phyloP scores from a whole-genome alignment of 2,888 invertebrate genomes.

The Metacarcinus magister region DNA sequence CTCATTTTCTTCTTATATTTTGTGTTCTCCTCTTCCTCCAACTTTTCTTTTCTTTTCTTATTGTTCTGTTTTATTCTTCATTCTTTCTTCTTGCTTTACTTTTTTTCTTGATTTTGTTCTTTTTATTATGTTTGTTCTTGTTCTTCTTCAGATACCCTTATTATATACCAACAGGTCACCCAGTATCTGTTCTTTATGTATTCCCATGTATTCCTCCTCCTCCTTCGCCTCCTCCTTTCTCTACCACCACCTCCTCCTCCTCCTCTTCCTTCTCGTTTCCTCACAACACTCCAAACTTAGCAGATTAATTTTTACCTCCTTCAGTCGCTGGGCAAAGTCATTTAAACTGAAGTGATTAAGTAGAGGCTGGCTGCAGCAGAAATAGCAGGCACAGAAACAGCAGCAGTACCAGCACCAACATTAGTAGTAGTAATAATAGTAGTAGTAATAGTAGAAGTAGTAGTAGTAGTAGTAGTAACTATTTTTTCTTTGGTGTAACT shows the following conservation, averaged over 20 bases:
- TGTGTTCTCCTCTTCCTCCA: not conserved
- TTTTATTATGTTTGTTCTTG: no score
- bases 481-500: no score
- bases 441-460: not conserved
- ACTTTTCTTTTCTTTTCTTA: not conserved
- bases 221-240: not conserved
- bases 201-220: not conserved
- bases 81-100: no score
- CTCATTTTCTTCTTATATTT: not conserved
- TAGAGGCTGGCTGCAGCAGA: not conserved
- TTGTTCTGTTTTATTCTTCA: not conserved
- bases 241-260: not conserved
- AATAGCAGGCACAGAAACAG: not conserved
- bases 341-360: slow-evolving; percentile 22
- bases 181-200: no score
- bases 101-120: no score
- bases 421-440: not conserved
- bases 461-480: not conserved
- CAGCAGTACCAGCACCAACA: not conserved
- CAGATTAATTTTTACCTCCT: not conserved
- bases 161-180: no score
- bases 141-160: no score
- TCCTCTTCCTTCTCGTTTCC: not conserved
- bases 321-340: not conserved
- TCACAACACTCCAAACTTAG: slow-evolving; percentile 32